Percentiles rank a stretch among this genome's conserved stretches.
phyloP scores from a whole-genome alignment of 2,797 vertebrate genomes.

The Acanthurus tractus region DNA sequence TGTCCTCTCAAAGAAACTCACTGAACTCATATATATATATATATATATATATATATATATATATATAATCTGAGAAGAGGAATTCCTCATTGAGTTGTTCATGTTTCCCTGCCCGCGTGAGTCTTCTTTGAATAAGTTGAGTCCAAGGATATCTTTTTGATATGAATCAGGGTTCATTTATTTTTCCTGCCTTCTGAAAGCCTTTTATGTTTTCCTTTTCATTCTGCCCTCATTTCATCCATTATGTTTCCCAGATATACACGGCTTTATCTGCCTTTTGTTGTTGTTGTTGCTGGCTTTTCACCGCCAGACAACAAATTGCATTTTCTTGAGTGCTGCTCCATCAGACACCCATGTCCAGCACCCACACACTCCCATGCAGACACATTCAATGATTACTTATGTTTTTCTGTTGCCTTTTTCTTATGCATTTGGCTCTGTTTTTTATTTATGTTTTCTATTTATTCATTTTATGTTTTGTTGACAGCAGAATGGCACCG shows the following conservation, averaged over 20 bases:
- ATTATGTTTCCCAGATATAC: constrained; percentile 68
- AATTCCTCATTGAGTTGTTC: constrained; percentile 14
- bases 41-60: too few species aligned
- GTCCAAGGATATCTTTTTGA: constrained; percentile 55
- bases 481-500: constrained; percentile 84
- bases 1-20: background rate
- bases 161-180: constrained; percentile 63
- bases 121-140: constrained; percentile 25
- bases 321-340: constrained; percentile 63
- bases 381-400: constrained; percentile 26
- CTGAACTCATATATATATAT: background rate
- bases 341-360: constrained; percentile 40
- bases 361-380: constrained; percentile 10
- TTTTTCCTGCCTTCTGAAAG: constrained; percentile 60
- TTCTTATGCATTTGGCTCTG: constrained; percentile 36
- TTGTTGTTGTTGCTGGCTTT: constrained; percentile 68
- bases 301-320: constrained; percentile 70
- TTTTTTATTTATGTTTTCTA: constrained; percentile 71
- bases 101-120: background rate
- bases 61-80: constrained; percentile 13
- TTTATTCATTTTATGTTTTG: constrained; percentile 73
- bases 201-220: constrained; percentile 74
- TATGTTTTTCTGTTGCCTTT: constrained; percentile 24
- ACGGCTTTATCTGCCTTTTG: constrained; percentile 69
- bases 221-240: constrained; percentile 71